Evolutionary conservation across 2,888 invertebrate species (phyloP).

Genomic region (Ametastegia equiseti): DNA sequence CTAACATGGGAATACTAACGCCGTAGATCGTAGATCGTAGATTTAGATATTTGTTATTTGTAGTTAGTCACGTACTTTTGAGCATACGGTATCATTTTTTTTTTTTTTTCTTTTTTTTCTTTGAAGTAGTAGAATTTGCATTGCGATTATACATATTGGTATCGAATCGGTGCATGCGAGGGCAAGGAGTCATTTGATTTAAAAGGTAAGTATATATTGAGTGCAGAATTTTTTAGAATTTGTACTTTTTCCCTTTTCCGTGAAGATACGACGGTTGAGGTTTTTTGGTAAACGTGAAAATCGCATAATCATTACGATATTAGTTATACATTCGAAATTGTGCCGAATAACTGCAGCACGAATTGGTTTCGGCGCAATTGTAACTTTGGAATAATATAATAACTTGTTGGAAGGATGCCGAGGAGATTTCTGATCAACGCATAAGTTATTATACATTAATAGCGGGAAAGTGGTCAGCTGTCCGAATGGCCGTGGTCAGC

Average conservation of each 20-base stretch:
- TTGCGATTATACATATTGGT: neutral
- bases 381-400: neutral
- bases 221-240: no score
- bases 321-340: no score
- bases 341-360: no score
- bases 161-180: constrained; percentile 1
- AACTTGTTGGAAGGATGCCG: constrained; percentile 5
- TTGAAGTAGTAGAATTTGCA: constrained; percentile 40
- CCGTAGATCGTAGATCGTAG: constrained; percentile 26
- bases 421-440: constrained; percentile 6
- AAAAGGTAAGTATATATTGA: no score
- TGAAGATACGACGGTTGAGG: no score
- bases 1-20: constrained; percentile 57
- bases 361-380: no score
- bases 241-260: no score
- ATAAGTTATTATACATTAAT: neutral
- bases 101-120: no score
- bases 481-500: constrained; percentile 51
- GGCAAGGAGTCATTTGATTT: no score
- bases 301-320: no score
- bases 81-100: constrained; percentile 5
- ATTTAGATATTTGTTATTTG: constrained; percentile 1
- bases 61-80: neutral
- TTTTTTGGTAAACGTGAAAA: no score
- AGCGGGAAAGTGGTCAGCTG: constrained; percentile 40